Base-by-base conservation (phyloP, 2,113 vertebrate genomes). In the Sterrhoptilus dennistouni region DNA sequence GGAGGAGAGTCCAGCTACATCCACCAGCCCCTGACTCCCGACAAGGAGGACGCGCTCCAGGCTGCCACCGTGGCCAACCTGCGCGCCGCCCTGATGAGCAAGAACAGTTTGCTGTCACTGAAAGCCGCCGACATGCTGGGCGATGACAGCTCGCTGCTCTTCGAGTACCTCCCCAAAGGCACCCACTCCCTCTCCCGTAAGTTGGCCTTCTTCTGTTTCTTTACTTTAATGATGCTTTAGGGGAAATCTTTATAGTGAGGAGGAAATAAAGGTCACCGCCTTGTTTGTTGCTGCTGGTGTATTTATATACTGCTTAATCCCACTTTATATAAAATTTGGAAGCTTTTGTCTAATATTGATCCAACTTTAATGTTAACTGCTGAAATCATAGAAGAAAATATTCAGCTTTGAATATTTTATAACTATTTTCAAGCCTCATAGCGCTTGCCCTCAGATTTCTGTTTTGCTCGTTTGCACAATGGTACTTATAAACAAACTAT, bases 131-230 rank as follows among this genome's bases (percentile, higher is more conserved):
- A 99, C 92, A 97, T 99, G 98, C 98, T 99, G 82, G 98, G 98
- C 72, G 99, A 99, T 27, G 99, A 99, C 76, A 99, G 99, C 98
- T 98, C 99, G 35, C 98, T 99, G 96, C 99, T 99, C 72, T 99
- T 99, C 49, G 99, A 99, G 97, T 99, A 99, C 98, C 97, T 99
- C 86, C 99, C 99, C 97, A 99, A 99, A 97, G 99, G 99, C 98
- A 97, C 98, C 40, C 99, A 99, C 96, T 98, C 99, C 21, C 98
- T 99, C 95, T 99, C 99, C 70, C 97, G 99, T 99, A 99, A 99
- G 99, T 99, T 96, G 75, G 61, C 44, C 61, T 75, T 70, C 91
- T 83, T 72, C 12, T 71, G 4, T 15, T 50, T 28, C 8, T 14
- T 33, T 45, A 63, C 76, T 14, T 80, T 40, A 27, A 28, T 38